Conservation (phyloP, 2,888 invertebrate genomes). For the Epistrophe grossulariae region DNA sequence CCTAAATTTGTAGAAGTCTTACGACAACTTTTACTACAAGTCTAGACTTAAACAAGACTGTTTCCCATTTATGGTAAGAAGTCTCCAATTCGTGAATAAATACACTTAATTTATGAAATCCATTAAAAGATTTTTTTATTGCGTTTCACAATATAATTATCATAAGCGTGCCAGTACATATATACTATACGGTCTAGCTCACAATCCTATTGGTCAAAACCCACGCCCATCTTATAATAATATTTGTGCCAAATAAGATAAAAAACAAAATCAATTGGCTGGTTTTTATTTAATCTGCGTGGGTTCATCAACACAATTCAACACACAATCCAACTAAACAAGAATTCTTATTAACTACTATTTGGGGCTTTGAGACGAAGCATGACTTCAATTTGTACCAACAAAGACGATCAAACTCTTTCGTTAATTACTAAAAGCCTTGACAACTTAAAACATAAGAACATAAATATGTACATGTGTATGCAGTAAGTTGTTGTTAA, state of each 20-base stretch:
- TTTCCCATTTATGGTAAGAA: not conserved
- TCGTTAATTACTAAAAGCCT: constrained; percentile 57
- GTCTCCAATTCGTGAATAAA: not conserved
- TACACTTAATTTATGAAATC: not conserved
- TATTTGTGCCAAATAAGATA: constrained; percentile 26
- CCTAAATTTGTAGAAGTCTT: too few relatives aligned
- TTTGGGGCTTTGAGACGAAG: constrained; percentile 1
- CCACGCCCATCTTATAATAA: constrained; percentile 27
- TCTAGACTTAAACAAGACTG: not conserved
- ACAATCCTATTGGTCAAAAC: constrained; percentile 17
- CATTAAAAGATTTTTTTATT: constrained; percentile 12
- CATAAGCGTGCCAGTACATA: constrained; percentile 25
- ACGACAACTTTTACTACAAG: not conserved
- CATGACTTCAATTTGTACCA: constrained; percentile 32
- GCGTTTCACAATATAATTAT: constrained; percentile 30
- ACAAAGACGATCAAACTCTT: constrained; percentile 26
- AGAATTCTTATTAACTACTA: not conserved
- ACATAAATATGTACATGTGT: too few relatives aligned
- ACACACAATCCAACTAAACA: not conserved
- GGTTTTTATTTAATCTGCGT: constrained; percentile 8
- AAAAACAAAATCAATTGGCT: constrained; percentile 23
- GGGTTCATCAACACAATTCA: constrained; percentile 3
- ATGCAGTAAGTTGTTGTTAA: constrained; percentile 9
- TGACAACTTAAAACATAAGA: constrained; percentile 21
- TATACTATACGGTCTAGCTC: not conserved